Evolutionary conservation across 2,888 invertebrate species (phyloP).

Genomic region (Falcaria lacertinaria): DNA sequence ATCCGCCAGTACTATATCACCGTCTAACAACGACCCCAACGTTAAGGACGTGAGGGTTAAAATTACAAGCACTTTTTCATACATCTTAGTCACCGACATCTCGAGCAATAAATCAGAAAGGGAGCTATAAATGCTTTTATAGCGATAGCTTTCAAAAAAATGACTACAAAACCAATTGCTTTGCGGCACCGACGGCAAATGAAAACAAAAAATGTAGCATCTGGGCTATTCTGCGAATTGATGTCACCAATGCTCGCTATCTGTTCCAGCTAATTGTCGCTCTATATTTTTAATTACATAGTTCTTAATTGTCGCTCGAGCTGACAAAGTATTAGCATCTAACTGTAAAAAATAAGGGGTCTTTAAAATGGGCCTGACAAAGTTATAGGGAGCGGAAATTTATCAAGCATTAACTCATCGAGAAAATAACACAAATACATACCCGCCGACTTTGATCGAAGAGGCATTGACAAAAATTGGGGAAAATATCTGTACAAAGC

Average conservation of each 20-base stretch:
- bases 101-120: constrained; percentile 66
- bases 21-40: constrained; percentile 55
- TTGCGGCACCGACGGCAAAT: constrained; percentile 32
- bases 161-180: constrained; percentile 56
- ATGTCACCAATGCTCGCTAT: constrained; percentile 21
- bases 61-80: constrained; percentile 37
- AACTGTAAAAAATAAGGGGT: too few species aligned
- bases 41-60: constrained; percentile 32
- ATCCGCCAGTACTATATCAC: constrained; percentile 80
- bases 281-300: background rate
- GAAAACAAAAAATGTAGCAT: constrained; percentile 35
- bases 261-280: constrained; percentile 9
- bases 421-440: background rate
- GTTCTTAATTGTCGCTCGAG: background rate
- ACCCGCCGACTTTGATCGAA: background rate
- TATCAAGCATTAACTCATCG: background rate
- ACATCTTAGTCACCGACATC: constrained; percentile 55
- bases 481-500: background rate
- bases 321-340: background rate
- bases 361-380: too few species aligned
- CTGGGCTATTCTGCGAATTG: constrained; percentile 36
- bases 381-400: background rate
- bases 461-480: background rate
- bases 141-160: constrained; percentile 73
- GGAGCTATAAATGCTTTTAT: constrained; percentile 57